phyloP scores from a whole-genome alignment of 2,113 vertebrate genomes.

The Hirundichthys speculiger region DNA sequence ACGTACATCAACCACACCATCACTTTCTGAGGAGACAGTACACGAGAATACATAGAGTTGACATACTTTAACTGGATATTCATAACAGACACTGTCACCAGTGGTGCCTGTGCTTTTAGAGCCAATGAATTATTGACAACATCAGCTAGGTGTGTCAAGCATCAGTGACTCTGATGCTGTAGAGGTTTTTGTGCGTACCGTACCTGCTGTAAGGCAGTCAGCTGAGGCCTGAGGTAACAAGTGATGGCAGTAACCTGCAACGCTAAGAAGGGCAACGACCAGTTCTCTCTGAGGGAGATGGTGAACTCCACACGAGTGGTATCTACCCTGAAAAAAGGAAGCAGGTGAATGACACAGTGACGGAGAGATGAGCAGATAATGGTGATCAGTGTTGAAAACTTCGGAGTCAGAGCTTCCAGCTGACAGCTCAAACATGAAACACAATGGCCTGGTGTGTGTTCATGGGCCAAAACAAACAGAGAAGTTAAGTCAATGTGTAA shows the following conservation, averaged over 20 bases:
- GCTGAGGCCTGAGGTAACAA: conserved; percentile 86
- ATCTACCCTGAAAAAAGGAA: conserved; percentile 84
- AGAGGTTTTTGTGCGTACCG: conserved; percentile 22
- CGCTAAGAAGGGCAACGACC: conserved; percentile 95
- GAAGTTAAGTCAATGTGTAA: too few relatives aligned
- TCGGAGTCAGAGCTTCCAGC: too few relatives aligned
- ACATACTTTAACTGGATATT: background rate
- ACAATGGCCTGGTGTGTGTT: too few relatives aligned
- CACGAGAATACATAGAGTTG: conserved; percentile 2
- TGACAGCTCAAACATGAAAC: too few relatives aligned
- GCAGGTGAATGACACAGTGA: background rate
- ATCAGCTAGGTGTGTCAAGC: background rate
- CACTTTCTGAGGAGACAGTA: conserved; percentile 81
- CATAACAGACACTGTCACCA: background rate
- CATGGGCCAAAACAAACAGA: too few relatives aligned
- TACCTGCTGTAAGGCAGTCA: conserved; percentile 86
- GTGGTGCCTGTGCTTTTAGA: background rate
- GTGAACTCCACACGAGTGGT: conserved; percentile 98
- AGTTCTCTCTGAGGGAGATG: conserved; percentile 96
- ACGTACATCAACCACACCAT: conserved; percentile 86
- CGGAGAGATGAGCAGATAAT: too few relatives aligned
- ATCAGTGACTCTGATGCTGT: conserved; percentile 14
- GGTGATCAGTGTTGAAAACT: too few relatives aligned
- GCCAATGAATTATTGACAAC: background rate
- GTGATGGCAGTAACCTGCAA: conserved; percentile 91